Conservation (phyloP, 2,888 invertebrate genomes). For the Callosobruchus maculatus region DNA sequence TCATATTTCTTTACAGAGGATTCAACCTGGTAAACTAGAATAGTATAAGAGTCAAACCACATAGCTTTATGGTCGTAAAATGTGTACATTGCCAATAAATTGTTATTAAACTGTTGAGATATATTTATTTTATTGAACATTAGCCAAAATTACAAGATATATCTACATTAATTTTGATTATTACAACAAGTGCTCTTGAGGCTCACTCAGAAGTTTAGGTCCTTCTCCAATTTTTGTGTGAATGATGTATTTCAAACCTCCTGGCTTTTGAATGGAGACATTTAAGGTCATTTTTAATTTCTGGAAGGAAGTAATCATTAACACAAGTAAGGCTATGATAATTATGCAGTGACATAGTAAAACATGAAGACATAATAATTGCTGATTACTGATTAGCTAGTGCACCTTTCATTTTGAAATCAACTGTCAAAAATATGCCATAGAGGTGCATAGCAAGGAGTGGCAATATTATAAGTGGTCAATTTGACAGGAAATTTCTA, state of each 20-base stretch:
- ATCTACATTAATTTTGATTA: slow-evolving; percentile 27
- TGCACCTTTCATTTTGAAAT: no score
- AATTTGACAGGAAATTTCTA: no score
- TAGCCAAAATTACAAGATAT: not conserved
- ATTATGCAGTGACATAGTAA: not conserved
- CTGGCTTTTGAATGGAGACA: slow-evolving; percentile 37
- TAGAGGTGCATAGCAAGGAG: no score
- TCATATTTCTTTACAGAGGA: slow-evolving; percentile 27
- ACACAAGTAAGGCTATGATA: not conserved
- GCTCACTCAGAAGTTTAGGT: slow-evolving; percentile 56
- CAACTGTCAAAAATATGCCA: no score
- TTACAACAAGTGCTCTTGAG: slow-evolving; percentile 52
- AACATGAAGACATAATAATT: not conserved
- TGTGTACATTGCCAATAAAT: slow-evolving; percentile 11
- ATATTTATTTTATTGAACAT: not conserved
- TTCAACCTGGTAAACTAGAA: slow-evolving; percentile 9
- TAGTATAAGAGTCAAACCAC: slow-evolving; percentile 20
- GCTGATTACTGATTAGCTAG: no score
- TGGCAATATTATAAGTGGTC: no score
- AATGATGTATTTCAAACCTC: slow-evolving; percentile 76
- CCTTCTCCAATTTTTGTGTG: slow-evolving; percentile 81
- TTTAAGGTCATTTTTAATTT: slow-evolving; percentile 23
- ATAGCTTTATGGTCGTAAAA: slow-evolving; percentile 10
- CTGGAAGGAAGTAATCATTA: slow-evolving; percentile 18
- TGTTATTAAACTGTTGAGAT: not conserved